Evolutionary conservation across 2,113 vertebrate species (phyloP).

Genomic region (Urocolius indicus): DNA sequence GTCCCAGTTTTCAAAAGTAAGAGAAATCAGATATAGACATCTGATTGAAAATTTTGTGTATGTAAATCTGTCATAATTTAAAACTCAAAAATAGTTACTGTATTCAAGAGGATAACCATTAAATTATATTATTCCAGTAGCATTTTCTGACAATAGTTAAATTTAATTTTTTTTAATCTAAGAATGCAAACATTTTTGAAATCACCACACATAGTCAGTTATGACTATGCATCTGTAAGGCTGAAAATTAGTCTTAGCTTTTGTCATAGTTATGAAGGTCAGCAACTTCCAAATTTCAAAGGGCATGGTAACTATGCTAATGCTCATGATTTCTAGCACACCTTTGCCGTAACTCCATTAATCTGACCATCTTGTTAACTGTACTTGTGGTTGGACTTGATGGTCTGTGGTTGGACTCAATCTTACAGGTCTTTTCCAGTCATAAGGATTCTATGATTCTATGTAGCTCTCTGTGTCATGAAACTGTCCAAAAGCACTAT

Average conservation of each 20-base stretch:
- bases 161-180: neutral
- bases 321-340: neutral
- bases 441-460: neutral
- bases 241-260: neutral
- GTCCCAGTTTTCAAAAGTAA: neutral
- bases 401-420: too few relatives aligned
- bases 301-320: rapidly evolving
- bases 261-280: neutral
- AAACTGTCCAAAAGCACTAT: neutral
- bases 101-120: neutral
- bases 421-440: too few relatives aligned
- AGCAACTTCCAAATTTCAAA: neutral
- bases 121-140: neutral
- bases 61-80: neutral
- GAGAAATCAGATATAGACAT: neutral
- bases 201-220: neutral
- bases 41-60: neutral
- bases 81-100: neutral
- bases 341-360: neutral
- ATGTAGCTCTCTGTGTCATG: neutral
- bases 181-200: neutral
- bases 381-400: neutral
- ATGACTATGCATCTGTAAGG: neutral
- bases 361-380: neutral
- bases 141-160: neutral